Evolutionary conservation across 2,888 invertebrate genomes (phyloP).

Genomic region (Allacma fusca): DNA sequence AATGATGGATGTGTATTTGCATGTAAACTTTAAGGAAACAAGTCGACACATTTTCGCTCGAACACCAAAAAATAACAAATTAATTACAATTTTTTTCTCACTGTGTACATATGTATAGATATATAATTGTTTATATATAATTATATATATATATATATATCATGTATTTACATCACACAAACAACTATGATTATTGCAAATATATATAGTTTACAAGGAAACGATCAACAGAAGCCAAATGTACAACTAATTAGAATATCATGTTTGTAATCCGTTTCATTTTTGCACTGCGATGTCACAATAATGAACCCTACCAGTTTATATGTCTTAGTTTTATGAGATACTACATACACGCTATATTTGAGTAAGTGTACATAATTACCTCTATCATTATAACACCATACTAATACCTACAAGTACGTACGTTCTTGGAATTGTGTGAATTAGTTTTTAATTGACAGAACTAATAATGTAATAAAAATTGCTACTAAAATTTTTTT

Average conservation of each 20-base stretch:
- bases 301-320: not conserved
- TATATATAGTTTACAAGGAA: constrained; percentile 34
- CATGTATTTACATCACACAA: not conserved
- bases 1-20: not conserved
- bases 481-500: too few species aligned
- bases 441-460: too few species aligned
- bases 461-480: too few species aligned
- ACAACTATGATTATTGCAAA: constrained; percentile 7
- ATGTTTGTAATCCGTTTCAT: constrained; percentile 16
- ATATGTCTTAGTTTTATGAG: not conserved
- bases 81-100: not conserved
- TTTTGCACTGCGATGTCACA: constrained; percentile 7
- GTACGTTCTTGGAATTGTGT: too few species aligned
- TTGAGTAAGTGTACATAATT: too few species aligned
- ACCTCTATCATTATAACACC: not conserved
- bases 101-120: not conserved
- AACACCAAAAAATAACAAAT: constrained; percentile 18
- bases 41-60: too few species aligned
- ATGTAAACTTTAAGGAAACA: not conserved
- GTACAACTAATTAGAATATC: constrained; percentile 25
- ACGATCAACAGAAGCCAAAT: constrained; percentile 39
- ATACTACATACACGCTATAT: not conserved
- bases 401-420: too few species aligned
- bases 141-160: not conserved
- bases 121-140: not conserved